Base-by-base conservation (phyloP, 2,113 vertebrate genomes). In the Nibea albiflora region DNA sequence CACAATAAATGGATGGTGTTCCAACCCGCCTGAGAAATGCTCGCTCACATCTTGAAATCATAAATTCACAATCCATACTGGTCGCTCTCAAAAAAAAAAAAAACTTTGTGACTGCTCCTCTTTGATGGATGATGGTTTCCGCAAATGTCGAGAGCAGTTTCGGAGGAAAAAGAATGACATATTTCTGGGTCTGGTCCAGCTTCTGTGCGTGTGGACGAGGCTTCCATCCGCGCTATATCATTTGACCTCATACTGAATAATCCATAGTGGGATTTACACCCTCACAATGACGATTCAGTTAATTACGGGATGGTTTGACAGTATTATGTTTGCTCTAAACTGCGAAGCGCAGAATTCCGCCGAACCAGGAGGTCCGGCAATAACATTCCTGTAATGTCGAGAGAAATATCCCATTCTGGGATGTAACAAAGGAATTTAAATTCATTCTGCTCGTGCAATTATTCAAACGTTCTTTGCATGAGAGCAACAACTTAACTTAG, bases 41-140 rank as follows among this genome's bases (percentile, higher is more conserved):
- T 35, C 26, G 64, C 61, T 87, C 78, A 86, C 89, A 93, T 92
- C 89, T 90, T 92, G 89, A 93, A 91, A 76, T 88, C 78, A 87
- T 91, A 90, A 91, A 91, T 87, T 83, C 75, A 42, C 72, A 76
- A 75, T 89, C 83, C 76, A 67, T 74, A 68, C 78, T 35, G 64
- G 71, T 76, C 66, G 70, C 31, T 80, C 49, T 35, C 31, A 35
- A 35, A 35, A 39, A 39, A 39, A 31, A 35, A 80, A 64, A 87
- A 83, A 61, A 56, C 31, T 0, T 19, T 11, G 54, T 2, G 44
- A 77, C 62, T 24, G 12, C 86, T 87, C 72, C 72, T 85, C 76
- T 54, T 19, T 89, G 89, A 92, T 77, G 78, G 78, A 90, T 86
- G 87, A 75, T 9, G 77, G 75, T 76, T 86, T 72, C 81, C 54